Evolutionary conservation across 2,113 vertebrate species (phyloP), one percentile per base, ranked within the genome.

Genomic region (Etia nguti): DNA sequence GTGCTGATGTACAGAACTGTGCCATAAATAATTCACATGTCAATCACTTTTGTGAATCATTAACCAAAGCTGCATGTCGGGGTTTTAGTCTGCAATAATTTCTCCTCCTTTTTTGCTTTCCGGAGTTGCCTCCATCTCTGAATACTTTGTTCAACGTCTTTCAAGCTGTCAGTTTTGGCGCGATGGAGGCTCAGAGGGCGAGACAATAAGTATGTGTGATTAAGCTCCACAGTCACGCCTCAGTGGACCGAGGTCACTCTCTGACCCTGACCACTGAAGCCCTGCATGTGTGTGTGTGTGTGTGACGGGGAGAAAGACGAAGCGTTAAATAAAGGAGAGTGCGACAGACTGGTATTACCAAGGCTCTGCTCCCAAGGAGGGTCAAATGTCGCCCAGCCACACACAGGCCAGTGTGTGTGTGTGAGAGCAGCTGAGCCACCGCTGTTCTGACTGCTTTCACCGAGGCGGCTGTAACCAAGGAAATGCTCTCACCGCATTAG

Each of bases 401-500:
- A 81, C 41, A 84, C 41, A 79, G 54, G 62, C 15, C 16, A 1
- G 13, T 62, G 31, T 56, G 13, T 80, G 3, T 80, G 43, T 2
- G 70, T 7, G 60, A 46, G 81, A 48, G 68, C 24, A n/a, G 55
- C 81, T 36, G 52, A 56, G 62, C 43, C 73, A 46, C 60, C 62
- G 9, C 85, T 59, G 26, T 38, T 50, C 79, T 20, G 46, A 52
- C 73, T 77, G 26, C 54, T 55, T 55, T 55, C 54, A 55, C 54
- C 3, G 5, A 55, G 10, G 52, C 20, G 9, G 52, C 52, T 86
- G 85, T 92, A 94, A 93, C 90, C 85, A 46, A 80, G 90, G 86
- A 92, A 87, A 90, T 84, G 73, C 92, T 93, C 86, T 93, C 90
- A 88, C 89, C 83, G 38, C 92, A 93, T 95, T 92, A 94, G 89